Conservation (phyloP, 2,113 vertebrate genomes). For the pig (Sus scrofa) region DNA sequence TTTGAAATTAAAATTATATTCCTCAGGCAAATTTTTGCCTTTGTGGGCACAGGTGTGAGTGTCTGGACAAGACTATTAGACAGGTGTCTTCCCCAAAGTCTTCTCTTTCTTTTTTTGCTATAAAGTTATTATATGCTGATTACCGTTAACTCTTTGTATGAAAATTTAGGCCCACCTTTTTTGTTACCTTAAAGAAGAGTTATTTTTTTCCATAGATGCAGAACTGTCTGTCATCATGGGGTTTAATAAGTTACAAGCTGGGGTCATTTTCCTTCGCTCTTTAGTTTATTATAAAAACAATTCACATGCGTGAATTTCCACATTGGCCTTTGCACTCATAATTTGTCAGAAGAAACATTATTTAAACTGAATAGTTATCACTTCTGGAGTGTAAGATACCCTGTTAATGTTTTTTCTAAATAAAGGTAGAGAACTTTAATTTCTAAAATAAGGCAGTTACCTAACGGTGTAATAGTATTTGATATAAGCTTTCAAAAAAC, state of each 20-base stretch:
- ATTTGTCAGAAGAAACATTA: not conserved
- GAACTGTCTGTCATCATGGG: not conserved
- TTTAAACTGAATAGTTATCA: not conserved
- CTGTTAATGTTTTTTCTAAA: slow-evolving; percentile 21
- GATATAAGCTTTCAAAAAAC: not conserved
- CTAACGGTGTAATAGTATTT: not conserved
- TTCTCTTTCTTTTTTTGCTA: not conserved
- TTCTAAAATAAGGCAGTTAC: not conserved
- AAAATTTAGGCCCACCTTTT: not conserved
- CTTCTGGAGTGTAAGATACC: not conserved
- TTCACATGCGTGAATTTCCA: not conserved
- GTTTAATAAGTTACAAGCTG: not conserved
- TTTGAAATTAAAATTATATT: not conserved
- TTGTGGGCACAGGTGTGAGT: not conserved
- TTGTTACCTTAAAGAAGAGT: not conserved
- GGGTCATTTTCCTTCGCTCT: not conserved
- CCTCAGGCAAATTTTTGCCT: not conserved
- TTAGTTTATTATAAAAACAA: not conserved
- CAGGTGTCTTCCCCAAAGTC: not conserved
- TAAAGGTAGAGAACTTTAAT: not conserved
- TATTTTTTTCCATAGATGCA: not conserved
- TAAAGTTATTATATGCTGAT: not conserved
- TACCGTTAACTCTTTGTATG: not conserved
- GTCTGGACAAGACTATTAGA: not conserved
- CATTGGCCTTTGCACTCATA: not conserved